phyloP scores from a whole-genome alignment of 2,888 invertebrate species.

The Chrysolina americana region DNA sequence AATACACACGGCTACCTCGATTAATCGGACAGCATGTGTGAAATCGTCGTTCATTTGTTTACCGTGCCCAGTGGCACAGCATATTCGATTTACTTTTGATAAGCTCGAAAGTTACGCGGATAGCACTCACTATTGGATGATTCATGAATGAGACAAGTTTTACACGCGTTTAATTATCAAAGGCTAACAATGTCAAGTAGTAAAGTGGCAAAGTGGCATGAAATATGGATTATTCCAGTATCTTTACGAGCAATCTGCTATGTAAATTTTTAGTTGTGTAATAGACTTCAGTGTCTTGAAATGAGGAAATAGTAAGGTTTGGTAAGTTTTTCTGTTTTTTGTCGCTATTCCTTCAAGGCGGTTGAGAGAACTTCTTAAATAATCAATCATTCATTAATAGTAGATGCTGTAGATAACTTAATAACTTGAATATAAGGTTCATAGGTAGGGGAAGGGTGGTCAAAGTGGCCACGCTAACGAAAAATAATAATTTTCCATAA shows the following conservation, averaged over 20 bases:
- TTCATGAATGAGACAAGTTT: constrained; percentile 38
- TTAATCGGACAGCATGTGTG: constrained; percentile 59
- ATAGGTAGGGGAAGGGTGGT: no score
- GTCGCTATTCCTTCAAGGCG: background rate
- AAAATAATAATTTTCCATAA: no score
- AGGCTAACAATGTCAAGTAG: constrained; percentile 38
- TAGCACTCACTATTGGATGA: background rate
- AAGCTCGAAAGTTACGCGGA: constrained; percentile 15
- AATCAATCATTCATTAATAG: no score
- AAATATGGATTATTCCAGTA: constrained; percentile 45
- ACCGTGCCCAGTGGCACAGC: constrained; percentile 39
- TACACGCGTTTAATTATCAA: constrained; percentile 43
- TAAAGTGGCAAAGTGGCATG: constrained; percentile 42
- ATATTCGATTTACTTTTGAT: constrained; percentile 40
- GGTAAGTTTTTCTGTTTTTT: background rate
- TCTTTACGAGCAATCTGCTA: constrained; percentile 40
- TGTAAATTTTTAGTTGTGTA: constrained; percentile 33
- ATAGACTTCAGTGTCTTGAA: constrained; percentile 14
- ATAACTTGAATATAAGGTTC: no score
- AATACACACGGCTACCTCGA: constrained; percentile 44
- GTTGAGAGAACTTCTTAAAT: background rate
- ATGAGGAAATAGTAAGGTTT: background rate
- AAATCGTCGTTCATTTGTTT: constrained; percentile 59
- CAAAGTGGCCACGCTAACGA: no score
- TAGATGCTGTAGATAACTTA: no score